Evolutionary conservation across 2,113 vertebrate species (phyloP).

Genomic region (Isichthys henryi): DNA sequence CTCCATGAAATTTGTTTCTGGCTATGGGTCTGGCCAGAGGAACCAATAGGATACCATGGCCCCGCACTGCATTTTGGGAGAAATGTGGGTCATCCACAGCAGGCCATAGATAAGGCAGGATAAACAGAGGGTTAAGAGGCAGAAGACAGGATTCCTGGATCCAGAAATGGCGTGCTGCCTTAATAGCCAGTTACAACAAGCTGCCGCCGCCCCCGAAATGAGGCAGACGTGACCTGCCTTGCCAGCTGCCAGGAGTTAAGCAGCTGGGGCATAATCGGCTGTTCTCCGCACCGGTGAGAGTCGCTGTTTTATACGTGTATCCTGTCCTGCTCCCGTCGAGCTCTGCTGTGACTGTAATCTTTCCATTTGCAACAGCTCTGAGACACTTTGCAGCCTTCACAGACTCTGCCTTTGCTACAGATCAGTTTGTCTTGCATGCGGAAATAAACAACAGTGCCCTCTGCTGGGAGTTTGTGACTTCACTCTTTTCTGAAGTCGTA

Average conservation of each 20-base stretch:
- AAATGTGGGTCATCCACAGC: background rate
- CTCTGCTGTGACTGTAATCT: background rate
- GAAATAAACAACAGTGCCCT: background rate
- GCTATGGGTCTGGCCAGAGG: background rate
- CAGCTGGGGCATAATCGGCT: background rate
- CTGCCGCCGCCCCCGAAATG: background rate
- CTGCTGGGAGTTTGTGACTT: conserved; percentile 8
- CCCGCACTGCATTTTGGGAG: background rate
- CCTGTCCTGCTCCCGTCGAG: background rate
- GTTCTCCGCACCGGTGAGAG: background rate
- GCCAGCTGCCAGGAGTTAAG: background rate
- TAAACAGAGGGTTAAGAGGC: background rate
- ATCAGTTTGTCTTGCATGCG: background rate
- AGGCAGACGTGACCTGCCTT: background rate
- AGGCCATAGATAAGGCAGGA: background rate
- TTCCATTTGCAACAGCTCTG: background rate
- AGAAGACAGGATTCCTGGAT: background rate
- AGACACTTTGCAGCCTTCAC: background rate
- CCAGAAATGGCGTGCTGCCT: background rate
- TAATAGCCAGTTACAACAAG: background rate
- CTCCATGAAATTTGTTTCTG: background rate
- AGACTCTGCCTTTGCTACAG: background rate
- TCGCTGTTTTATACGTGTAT: background rate
- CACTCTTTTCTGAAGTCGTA: conserved; percentile 8
- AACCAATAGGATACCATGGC: background rate